Evolutionary conservation across 1,140 invertebrate genomes (phyloP).

Genomic region (Thereuonema tuberculata): DNA sequence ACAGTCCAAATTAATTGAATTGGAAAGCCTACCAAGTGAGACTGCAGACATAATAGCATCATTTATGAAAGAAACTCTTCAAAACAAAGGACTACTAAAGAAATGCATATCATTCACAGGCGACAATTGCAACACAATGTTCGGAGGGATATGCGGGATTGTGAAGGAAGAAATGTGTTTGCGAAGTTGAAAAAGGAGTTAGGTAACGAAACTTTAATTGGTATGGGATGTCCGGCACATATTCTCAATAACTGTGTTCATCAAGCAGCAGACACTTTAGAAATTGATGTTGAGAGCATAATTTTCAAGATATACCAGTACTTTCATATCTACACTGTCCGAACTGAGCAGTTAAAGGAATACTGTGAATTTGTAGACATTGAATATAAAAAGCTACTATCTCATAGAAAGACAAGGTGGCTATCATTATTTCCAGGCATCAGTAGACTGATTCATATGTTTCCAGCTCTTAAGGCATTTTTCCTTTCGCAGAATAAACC

Average conservation of each 20-base stretch:
- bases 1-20: background rate
- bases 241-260: slow-evolving; percentile 13
- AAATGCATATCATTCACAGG: slow-evolving; percentile 7
- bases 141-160: slow-evolving; percentile 2
- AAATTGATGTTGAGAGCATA: slow-evolving; percentile 11
- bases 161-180: slow-evolving; percentile 5
- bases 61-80: background rate
- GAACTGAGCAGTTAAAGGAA: slow-evolving; percentile 12
- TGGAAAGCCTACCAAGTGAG: background rate
- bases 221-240: slow-evolving; percentile 10
- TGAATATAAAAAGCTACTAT: background rate
- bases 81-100: background rate
- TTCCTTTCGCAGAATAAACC: background rate
- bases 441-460: slow-evolving; percentile 2
- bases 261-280: slow-evolving; percentile 10
- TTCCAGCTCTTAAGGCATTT: slow-evolving; percentile 7
- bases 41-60: background rate
- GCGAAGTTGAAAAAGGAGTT: slow-evolving; percentile 10
- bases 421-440: slow-evolving; percentile 1
- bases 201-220: slow-evolving; percentile 10
- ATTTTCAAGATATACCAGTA: slow-evolving; percentile 6
- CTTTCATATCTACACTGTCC: slow-evolving; percentile 13
- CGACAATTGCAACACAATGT: slow-evolving; percentile 11
- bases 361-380: background rate
- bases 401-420: slow-evolving; percentile 10